Conservation (phyloP, 2,113 vertebrate genomes). For the Neotoma lepida region DNA sequence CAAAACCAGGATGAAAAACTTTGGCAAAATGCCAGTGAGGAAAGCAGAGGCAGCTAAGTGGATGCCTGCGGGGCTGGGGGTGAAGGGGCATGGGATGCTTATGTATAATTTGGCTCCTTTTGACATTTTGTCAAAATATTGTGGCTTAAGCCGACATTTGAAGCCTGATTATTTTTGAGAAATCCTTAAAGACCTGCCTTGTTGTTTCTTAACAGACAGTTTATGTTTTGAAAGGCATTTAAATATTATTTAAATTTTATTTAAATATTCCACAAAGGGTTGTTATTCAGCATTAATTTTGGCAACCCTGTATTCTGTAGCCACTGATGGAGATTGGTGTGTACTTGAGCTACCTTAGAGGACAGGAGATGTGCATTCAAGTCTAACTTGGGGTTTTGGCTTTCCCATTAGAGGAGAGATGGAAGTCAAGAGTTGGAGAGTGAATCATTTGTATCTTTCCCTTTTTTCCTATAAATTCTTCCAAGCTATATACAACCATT, state of each 20-base stretch:
- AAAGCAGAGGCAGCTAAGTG: constrained; percentile 33
- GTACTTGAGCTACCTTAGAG: not conserved
- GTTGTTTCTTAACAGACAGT: constrained; percentile 28
- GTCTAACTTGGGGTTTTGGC: not conserved
- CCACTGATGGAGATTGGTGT: not conserved
- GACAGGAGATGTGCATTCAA: not conserved
- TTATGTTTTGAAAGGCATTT: constrained; percentile 60
- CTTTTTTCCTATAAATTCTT: not conserved
- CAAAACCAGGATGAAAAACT: constrained; percentile 55
- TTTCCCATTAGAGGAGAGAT: not conserved
- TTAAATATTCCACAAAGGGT: constrained; percentile 60
- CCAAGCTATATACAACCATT: not conserved
- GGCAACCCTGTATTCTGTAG: not conserved
- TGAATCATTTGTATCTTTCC: not conserved
- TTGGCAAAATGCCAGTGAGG: constrained; percentile 56
- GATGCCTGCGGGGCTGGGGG: constrained; percentile 19
- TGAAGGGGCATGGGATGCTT: constrained; percentile 49
- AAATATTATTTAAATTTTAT: constrained; percentile 68
- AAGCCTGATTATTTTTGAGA: constrained; percentile 65
- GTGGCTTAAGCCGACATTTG: constrained; percentile 32
- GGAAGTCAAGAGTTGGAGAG: not conserved
- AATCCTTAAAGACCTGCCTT: constrained; percentile 60
- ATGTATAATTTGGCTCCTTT: constrained; percentile 69
- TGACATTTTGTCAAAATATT: constrained; percentile 74
- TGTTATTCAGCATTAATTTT: constrained; percentile 47